phyloP scores from a whole-genome alignment of 2,888 invertebrate genomes.

The Perithous albicinctus region DNA sequence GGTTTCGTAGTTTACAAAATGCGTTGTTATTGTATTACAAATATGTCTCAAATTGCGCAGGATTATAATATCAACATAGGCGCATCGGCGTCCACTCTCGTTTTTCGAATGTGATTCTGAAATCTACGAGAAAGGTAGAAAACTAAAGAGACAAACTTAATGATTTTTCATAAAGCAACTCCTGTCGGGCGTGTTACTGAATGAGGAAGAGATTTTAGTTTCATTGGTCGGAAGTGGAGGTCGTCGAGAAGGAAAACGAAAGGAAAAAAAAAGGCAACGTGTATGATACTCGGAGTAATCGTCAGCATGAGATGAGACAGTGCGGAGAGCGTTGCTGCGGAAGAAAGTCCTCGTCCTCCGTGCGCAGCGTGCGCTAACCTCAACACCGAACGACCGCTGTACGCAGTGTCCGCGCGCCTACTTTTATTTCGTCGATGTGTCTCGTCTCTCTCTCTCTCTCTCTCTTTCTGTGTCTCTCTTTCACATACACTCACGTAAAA shows the following conservation, averaged over 20 bases:
- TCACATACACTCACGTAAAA: not conserved
- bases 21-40: too few species aligned
- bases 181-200: not conserved
- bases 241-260: conserved; percentile 51
- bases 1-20: too few species aligned
- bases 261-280: conserved; percentile 5
- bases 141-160: too few species aligned
- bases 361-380: conserved; percentile 64
- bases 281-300: conserved; percentile 64
- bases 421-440: conserved; percentile 6
- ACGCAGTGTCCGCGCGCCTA: conserved; percentile 7
- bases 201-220: conserved; percentile 64
- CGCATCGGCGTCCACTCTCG: too few species aligned
- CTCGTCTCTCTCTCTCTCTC: not conserved
- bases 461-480: conserved; percentile 9
- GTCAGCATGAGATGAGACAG: conserved; percentile 69
- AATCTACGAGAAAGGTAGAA: too few species aligned
- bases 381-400: conserved; percentile 52
- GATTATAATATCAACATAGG: too few species aligned
- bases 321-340: conserved; percentile 60
- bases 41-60: too few species aligned
- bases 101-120: too few species aligned
- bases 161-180: too few species aligned
- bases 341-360: conserved; percentile 73
- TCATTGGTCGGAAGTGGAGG: conserved; percentile 66